These are phyloP conservation scores for Nasonia oneida DNA, from an alignment of 2,888 invertebrate genomes.

Conservation along the genomic window DNA sequence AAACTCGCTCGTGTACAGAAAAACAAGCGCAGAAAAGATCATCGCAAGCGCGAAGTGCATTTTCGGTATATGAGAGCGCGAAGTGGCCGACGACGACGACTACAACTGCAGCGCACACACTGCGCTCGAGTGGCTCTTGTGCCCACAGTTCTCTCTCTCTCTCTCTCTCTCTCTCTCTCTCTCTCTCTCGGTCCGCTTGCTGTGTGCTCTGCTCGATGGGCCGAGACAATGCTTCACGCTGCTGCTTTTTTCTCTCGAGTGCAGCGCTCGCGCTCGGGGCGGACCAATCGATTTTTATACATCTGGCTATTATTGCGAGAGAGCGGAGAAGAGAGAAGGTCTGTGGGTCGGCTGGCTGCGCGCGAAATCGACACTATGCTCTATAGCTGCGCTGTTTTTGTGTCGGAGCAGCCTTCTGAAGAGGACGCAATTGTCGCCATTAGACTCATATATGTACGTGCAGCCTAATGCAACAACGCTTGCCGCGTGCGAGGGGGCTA, in stretches of 20 bases:
- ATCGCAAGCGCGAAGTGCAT: conserved; percentile 43
- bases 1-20: not conserved
- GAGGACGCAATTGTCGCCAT: conserved; percentile 27
- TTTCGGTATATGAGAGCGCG: conserved; percentile 20
- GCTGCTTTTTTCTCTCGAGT: conserved; percentile 21
- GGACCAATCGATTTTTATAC: conserved; percentile 63
- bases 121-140: conserved; percentile 45
- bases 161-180: no score
- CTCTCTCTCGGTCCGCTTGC: not conserved
- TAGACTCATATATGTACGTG: not conserved
- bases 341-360: not conserved
- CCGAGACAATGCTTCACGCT: conserved; percentile 69
- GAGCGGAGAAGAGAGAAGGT: not conserved
- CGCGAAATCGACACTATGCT: conserved; percentile 1
- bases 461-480: not conserved
- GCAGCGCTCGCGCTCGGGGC: not conserved
- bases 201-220: conserved; percentile 62
- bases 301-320: conserved; percentile 61
- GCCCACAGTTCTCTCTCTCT: not conserved
- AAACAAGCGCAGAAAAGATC: conserved; percentile 34
- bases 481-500: not conserved
- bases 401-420: not conserved
- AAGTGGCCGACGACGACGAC: conserved; percentile 41
- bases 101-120: conserved; percentile 31
- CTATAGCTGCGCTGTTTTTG: not conserved